A percentile compares a stretch with the other conserved stretches of the same genome.
Evolutionary conservation across 2,888 invertebrate species (phyloP).

Genomic region (Torymus texanus): DNA sequence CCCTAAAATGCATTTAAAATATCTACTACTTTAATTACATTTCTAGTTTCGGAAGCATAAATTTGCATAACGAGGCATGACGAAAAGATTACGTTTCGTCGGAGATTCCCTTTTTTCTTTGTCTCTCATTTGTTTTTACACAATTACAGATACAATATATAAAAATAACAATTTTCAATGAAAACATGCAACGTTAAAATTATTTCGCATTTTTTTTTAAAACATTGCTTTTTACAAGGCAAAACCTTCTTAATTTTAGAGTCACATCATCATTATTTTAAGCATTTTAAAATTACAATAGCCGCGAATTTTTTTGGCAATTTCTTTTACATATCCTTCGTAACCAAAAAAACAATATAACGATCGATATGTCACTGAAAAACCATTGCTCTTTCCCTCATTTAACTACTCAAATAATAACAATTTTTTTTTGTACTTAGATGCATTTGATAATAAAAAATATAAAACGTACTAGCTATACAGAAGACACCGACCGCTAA

Average conservation of each 20-base stretch:
- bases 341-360: background rate
- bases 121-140: constrained; percentile 48
- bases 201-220: constrained; percentile 4
- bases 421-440: too few species aligned
- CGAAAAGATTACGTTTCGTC: constrained; percentile 30
- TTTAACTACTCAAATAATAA: too few species aligned
- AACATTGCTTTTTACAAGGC: constrained; percentile 38
- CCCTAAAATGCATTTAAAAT: constrained; percentile 46
- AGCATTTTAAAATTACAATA: background rate
- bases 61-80: constrained; percentile 39
- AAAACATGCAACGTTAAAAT: constrained; percentile 26
- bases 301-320: background rate
- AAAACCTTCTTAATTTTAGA: constrained; percentile 11
- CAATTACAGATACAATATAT: constrained; percentile 52
- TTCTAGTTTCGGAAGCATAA: constrained; percentile 42
- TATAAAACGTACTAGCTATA: too few species aligned
- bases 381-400: too few species aligned
- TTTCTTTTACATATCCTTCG: background rate
- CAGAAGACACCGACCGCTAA: too few species aligned
- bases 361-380: background rate
- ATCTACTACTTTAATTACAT: constrained; percentile 42
- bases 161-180: constrained; percentile 40
- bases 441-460: too few species aligned
- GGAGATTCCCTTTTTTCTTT: constrained; percentile 31
- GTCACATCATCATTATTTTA: constrained; percentile 3